Evolutionary conservation across 2,797 vertebrate species (phyloP).

Genomic region (Thalassophryne amazonica): DNA sequence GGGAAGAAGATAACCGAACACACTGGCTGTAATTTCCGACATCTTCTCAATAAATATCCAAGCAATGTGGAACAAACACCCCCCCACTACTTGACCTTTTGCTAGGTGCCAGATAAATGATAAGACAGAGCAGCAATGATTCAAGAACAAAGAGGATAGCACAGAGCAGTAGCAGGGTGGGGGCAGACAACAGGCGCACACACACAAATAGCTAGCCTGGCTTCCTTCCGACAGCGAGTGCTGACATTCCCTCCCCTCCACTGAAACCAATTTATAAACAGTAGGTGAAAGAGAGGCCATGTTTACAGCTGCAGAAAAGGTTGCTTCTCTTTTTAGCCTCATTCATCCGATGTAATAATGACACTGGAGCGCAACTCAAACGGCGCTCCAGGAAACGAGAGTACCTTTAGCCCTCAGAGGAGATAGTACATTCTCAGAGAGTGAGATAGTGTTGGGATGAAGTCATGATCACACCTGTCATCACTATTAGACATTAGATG

Average conservation of each 20-base stretch:
- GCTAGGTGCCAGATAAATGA: constrained; percentile 62
- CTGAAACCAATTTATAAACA: constrained; percentile 68
- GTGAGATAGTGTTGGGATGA: constrained; percentile 34
- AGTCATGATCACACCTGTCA: constrained; percentile 56
- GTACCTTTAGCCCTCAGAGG: constrained; percentile 25
- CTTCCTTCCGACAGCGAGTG: constrained; percentile 34
- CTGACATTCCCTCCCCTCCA: constrained; percentile 62
- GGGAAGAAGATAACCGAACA: constrained; percentile 34
- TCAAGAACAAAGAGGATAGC: constrained; percentile 43
- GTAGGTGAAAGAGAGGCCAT: constrained; percentile 56
- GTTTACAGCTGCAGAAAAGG: constrained; percentile 69
- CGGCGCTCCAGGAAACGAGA: constrained; percentile 28
- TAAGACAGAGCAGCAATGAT: constrained; percentile 63
- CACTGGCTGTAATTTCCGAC: constrained; percentile 55
- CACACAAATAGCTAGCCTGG: constrained; percentile 17
- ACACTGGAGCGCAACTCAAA: constrained; percentile 17
- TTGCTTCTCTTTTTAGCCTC: constrained; percentile 51
- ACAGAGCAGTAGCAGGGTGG: constrained; percentile 14
- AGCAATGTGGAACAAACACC: constrained; percentile 26
- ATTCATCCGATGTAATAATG: constrained; percentile 42
- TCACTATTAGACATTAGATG: constrained; percentile 60
- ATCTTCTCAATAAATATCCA: constrained; percentile 59
- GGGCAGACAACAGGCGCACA: constrained; percentile 7
- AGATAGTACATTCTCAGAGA: constrained; percentile 33
- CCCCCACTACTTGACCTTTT: constrained; percentile 70